These are phyloP conservation scores for Drosophila falleni DNA, from an alignment of 2,888 invertebrate species.

Conservation along the genomic window DNA sequence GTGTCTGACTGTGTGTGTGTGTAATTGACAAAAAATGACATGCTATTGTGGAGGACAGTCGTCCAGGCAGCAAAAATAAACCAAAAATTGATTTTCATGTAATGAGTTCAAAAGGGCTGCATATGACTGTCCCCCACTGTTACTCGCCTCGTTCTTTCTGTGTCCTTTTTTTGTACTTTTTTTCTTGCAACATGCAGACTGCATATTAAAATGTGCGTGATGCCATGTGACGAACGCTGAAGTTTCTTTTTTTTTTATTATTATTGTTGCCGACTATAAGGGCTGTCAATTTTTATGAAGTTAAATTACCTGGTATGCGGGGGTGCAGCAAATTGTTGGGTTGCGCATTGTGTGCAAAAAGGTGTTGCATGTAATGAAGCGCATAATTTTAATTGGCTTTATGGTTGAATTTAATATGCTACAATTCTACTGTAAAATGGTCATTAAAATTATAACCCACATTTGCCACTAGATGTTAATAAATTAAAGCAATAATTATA, in stretches of 20 bases:
- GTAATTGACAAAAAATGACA: constrained; percentile 73
- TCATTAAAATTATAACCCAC: not conserved
- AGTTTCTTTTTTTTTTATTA: constrained; percentile 28
- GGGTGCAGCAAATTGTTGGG: constrained; percentile 11
- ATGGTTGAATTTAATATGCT: constrained; percentile 50
- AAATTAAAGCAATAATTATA: not conserved
- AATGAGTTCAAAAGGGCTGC: constrained; percentile 73
- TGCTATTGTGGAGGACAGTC: constrained; percentile 52
- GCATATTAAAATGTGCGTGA: constrained; percentile 78
- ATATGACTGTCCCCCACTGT: constrained; percentile 31
- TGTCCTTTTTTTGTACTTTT: constrained; percentile 27
- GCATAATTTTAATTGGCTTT: constrained; percentile 73
- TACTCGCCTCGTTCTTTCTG: constrained; percentile 20
- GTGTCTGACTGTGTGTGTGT: constrained; percentile 10
- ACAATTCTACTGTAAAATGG: constrained; percentile 4
- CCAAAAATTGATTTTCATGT: constrained; percentile 78
- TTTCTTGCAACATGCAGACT: constrained; percentile 63
- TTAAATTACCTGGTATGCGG: constrained; percentile 48
- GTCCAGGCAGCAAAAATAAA: constrained; percentile 65
- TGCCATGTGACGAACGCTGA: constrained; percentile 54
- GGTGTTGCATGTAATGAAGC: constrained; percentile 66
- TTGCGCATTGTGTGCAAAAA: constrained; percentile 32
- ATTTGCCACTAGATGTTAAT: not conserved
- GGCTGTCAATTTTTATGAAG: constrained; percentile 79
- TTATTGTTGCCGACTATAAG: constrained; percentile 46